Evolutionary conservation across 1,140 invertebrate species (phyloP), one percentile per base, ranked within the genome.

Genomic region (Aradophagus sp.): DNA sequence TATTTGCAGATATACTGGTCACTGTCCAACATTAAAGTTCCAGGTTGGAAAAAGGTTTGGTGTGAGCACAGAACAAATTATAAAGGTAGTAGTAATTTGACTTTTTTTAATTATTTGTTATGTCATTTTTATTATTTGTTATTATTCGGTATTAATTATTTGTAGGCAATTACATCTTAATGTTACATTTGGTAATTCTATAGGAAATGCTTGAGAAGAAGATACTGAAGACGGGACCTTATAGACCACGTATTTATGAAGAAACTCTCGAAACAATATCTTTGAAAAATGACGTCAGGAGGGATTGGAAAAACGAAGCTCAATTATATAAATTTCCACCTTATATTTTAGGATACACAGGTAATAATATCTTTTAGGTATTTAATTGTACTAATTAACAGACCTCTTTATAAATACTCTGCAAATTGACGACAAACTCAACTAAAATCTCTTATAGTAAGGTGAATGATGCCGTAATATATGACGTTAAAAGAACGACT

Each of bases 1-100:
- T 39, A 10, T 67, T 38, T 78, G 38, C 82, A 92, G 91, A 53
- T 92, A 92, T 73, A 92, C 91, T 2, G 91, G 91, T n/a, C 91
- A 92, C 71, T 92, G 91, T 84, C 91, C 91, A 27, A 90, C 90
- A 23, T 83, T 92, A 14, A 91, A 91, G 69, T 92, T 91, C 71
- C 88, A 89, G 58, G 90, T 89, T 75, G 91, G 91, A 16, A 90
- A 90, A 80, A 87, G 90, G 78, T 92, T 91, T 79, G 91, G 91
- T 13, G 88, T 89, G 38, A 90, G 88, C 62, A 92, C 91, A 3
- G 86, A 90, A 76, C 89, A 92, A 77, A 91, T 92, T 67, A 85
- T 91, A 66, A 85, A 88, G 80, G 91, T 88, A 81, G 79, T 16
- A 17, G 19, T 8, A 19, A 23, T 23, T n/a, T n/a, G n/a, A n/a